Conservation (phyloP, 1,140 invertebrate species). For the Eupristina koningsbergeri region DNA sequence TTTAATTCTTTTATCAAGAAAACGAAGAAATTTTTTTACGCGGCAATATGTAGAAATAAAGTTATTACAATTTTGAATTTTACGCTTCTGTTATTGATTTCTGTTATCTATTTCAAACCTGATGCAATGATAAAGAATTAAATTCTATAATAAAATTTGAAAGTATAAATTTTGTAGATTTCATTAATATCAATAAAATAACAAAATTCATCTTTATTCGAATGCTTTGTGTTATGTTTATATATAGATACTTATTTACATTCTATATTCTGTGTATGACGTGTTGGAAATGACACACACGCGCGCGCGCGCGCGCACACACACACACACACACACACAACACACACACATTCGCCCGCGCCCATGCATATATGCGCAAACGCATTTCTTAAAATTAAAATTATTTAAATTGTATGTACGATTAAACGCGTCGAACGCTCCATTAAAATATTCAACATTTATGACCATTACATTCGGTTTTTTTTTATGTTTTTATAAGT, state of each 20-base stretch:
- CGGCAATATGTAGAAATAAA: not conserved
- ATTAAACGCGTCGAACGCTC: not conserved
- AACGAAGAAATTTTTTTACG: not conserved
- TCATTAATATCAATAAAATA: not conserved
- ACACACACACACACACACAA: not conserved
- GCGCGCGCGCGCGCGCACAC: not conserved
- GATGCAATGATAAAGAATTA: constrained; percentile 8
- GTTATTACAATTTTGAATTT: constrained; percentile 14
- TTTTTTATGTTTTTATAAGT: too few relatives aligned
- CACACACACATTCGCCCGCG: not conserved
- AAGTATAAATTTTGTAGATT: not conserved
- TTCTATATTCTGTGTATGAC: not conserved
- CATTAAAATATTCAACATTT: not conserved
- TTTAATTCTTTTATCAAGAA: not conserved
- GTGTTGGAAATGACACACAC: not conserved
- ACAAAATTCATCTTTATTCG: not conserved
- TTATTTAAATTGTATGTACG: not conserved
- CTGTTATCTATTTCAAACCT: not conserved
- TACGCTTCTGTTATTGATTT: not conserved
- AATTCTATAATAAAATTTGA: not conserved
- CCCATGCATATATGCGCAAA: too few relatives aligned
- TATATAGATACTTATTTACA: not conserved
- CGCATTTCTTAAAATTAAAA: not conserved
- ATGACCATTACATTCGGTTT: not conserved
- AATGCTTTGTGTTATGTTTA: not conserved